Percentiles rank a stretch among this genome's conserved stretches.
phyloP scores from a whole-genome alignment of 2,888 invertebrate genomes.

The Physocephala rufipes region DNA sequence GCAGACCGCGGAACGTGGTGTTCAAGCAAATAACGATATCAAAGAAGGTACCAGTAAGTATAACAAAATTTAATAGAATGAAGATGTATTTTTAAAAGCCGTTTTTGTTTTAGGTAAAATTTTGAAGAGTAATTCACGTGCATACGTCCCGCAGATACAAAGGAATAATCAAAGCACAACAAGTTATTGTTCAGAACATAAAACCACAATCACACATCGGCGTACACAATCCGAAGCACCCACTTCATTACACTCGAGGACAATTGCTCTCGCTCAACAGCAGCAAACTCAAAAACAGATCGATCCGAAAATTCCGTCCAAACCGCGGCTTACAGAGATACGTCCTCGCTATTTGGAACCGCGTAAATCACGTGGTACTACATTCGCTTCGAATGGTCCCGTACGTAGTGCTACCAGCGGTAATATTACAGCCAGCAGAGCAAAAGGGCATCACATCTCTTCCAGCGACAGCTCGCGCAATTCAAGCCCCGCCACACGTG shows the following conservation, averaged over 20 bases:
- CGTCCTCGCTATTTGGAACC: constrained; percentile 75
- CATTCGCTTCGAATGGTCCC: constrained; percentile 48
- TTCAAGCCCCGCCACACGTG: constrained; percentile 58
- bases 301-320: constrained; percentile 40
- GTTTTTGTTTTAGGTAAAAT: constrained; percentile 53
- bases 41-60: constrained; percentile 58
- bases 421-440: constrained; percentile 56
- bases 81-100: too few species aligned
- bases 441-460: constrained; percentile 60
- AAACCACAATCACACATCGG: constrained; percentile 56
- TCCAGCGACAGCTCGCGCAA: constrained; percentile 65
- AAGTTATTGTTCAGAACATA: constrained; percentile 46
- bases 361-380: constrained; percentile 56
- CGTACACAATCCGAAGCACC: constrained; percentile 65
- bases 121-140: constrained; percentile 61
- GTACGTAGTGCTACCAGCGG: constrained; percentile 62
- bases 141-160: constrained; percentile 58
- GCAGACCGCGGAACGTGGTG: constrained; percentile 59
- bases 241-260: constrained; percentile 32
- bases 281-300: constrained; percentile 8
- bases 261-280: constrained; percentile 35
- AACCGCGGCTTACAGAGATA: constrained; percentile 53
- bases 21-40: constrained; percentile 60
- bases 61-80: background rate
- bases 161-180: constrained; percentile 51